Evolutionary conservation across 2,113 vertebrate genomes (phyloP).

Genomic region (Sinocyclocheilus rhinocerous): DNA sequence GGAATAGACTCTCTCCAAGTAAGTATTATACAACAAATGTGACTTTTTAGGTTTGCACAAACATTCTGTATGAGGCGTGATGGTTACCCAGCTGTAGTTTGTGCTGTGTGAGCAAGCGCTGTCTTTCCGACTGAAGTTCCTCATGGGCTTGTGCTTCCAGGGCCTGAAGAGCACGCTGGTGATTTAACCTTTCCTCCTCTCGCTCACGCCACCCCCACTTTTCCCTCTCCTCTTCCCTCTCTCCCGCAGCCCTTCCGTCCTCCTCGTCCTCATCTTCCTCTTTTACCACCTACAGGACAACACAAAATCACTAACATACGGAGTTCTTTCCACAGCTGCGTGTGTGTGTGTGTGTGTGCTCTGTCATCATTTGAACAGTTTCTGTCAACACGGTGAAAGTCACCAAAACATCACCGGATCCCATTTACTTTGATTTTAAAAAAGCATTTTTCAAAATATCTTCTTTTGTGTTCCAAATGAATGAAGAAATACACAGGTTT

Average conservation of each 20-base stretch:
- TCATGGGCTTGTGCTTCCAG: constrained; percentile 82
- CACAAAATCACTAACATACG: neutral
- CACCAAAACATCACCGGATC: neutral
- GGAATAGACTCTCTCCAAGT: neutral
- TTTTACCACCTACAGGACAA: constrained; percentile 45
- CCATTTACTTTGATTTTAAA: neutral
- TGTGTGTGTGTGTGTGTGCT: neutral
- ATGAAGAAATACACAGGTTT: neutral
- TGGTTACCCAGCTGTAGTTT: constrained; percentile 83
- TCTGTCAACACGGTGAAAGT: neutral
- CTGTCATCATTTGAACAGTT: neutral
- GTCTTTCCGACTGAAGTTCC: constrained; percentile 81
- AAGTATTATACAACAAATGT: neutral
- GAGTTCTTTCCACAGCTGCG: constrained; percentile 6
- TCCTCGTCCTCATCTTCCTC: constrained; percentile 55
- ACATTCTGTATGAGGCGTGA: constrained; percentile 5
- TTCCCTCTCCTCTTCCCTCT: constrained; percentile 28
- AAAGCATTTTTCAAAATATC: neutral
- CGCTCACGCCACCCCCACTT: constrained; percentile 5
- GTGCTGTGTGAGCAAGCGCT: constrained; percentile 82
- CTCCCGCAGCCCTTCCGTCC: neutral
- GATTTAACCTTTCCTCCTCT: constrained; percentile 75
- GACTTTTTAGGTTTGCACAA: neutral
- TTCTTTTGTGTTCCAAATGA: neutral
- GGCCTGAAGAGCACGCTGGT: constrained; percentile 78